Evolutionary conservation across 2,797 vertebrate genomes (phyloP).

Genomic region (Macrochelys suwanniensis): DNA sequence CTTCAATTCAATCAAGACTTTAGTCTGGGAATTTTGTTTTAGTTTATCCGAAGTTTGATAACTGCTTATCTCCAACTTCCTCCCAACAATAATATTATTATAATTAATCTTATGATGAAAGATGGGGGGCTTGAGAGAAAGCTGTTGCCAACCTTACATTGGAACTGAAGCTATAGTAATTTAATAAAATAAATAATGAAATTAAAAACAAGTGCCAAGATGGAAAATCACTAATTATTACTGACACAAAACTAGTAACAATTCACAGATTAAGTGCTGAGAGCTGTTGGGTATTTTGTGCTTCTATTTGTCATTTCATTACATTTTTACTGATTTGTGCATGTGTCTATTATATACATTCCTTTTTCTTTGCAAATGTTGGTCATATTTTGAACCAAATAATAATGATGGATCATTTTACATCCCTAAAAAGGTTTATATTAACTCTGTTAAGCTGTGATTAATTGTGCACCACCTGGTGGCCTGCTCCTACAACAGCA

Average conservation of each 20-base stretch:
- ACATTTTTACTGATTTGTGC: conserved; percentile 9
- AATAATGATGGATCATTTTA: too few relatives aligned
- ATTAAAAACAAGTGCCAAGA: neutral
- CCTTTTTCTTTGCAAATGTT: too few relatives aligned
- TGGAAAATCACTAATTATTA: neutral
- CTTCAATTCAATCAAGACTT: neutral
- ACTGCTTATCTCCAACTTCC: neutral
- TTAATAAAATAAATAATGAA: neutral
- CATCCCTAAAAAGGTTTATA: neutral
- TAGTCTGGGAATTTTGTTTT: neutral
- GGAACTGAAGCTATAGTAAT: conserved; percentile 2
- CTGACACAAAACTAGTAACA: neutral
- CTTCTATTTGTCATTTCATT: neutral
- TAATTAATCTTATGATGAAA: neutral
- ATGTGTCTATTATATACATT: too few relatives aligned
- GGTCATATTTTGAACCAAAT: too few relatives aligned
- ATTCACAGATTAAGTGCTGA: neutral
- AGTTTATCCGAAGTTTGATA: neutral
- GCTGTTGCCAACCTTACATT: neutral
- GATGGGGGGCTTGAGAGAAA: neutral
- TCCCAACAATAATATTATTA: neutral
- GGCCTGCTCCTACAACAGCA: conserved; percentile 26
- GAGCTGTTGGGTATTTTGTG: neutral
- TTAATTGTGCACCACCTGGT: conserved; percentile 68
- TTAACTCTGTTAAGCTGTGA: neutral